These are phyloP conservation scores for Sapayoa aenigma DNA, from an alignment of 2,113 vertebrate genomes.

Conservation along the genomic window DNA sequence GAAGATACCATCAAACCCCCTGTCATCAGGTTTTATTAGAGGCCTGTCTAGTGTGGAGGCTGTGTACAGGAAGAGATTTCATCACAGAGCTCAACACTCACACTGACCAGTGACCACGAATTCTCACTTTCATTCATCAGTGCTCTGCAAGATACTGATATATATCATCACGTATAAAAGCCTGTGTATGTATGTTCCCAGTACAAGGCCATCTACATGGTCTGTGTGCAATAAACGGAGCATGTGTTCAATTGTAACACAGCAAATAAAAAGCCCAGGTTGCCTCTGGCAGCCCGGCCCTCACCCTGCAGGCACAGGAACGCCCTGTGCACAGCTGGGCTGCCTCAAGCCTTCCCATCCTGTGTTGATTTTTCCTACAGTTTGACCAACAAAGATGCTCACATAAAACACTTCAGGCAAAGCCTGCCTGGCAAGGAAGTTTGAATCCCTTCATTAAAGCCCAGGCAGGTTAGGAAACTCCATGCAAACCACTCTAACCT, in stretches of 20 bases:
- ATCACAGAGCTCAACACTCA: not conserved
- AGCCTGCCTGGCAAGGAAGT: not conserved
- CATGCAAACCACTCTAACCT: not conserved
- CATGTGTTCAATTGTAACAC: rapidly evolving
- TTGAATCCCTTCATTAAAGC: not conserved
- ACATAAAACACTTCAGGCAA: not conserved
- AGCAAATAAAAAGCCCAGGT: not conserved
- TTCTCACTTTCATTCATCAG: not conserved
- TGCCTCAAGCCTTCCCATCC: not conserved
- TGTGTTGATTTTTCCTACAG: rapidly evolving
- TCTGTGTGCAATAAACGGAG: not conserved
- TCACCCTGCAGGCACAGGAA: not conserved
- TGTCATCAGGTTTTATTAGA: not conserved
- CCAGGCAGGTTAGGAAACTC: not conserved
- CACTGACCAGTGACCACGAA: not conserved
- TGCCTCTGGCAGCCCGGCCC: not conserved
- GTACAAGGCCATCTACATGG: rapidly evolving
- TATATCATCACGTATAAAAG: not conserved
- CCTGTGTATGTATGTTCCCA: not conserved
- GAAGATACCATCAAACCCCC: not conserved
- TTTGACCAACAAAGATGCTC: not conserved
- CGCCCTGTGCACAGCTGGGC: not conserved
- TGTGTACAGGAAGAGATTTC: not conserved
- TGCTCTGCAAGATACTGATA: not conserved
- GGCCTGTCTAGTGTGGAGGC: not conserved